These are phyloP conservation scores for Ifrita kowaldi DNA, from an alignment of 2,113 vertebrate species.

Conservation along the genomic window DNA sequence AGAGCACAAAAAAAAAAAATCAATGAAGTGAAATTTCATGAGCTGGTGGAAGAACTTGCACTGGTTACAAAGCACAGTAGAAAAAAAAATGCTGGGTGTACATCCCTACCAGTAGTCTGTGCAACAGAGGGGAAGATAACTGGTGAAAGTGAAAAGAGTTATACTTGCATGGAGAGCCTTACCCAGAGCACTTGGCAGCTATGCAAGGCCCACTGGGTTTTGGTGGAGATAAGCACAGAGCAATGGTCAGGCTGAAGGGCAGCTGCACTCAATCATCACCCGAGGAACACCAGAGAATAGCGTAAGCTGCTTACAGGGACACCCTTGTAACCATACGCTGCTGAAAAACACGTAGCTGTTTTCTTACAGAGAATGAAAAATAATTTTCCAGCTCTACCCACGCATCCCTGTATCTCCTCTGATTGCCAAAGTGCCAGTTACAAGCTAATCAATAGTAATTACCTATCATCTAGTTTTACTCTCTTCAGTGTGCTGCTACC, in stretches of 20 bases:
- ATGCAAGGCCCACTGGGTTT: not conserved
- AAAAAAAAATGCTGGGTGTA: not conserved
- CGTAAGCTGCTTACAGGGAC: not conserved
- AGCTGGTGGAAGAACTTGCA: not conserved
- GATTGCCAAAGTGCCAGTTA: not conserved
- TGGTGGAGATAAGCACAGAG: not conserved
- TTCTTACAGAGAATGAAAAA: not conserved
- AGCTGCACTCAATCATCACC: not conserved
- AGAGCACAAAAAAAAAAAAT: not conserved
- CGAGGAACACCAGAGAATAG: not conserved
- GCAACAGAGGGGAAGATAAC: not conserved
- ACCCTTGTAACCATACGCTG: not conserved
- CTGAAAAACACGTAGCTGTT: not conserved
- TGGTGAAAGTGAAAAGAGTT: not conserved
- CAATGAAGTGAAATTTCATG: not conserved
- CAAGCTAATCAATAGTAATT: not conserved
- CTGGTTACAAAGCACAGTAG: not conserved
- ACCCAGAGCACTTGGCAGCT: not conserved
- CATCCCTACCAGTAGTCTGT: not conserved
- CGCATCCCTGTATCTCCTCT: not conserved
- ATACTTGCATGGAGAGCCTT: not conserved
- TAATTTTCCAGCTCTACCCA: not conserved
- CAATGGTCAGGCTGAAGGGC: not conserved
- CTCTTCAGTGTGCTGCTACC: not conserved
- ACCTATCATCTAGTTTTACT: not conserved